A percentile compares a stretch with the other conserved stretches of the same genome.
phyloP scores from a whole-genome alignment of 2,113 vertebrate species.

The Mungos mungo region DNA sequence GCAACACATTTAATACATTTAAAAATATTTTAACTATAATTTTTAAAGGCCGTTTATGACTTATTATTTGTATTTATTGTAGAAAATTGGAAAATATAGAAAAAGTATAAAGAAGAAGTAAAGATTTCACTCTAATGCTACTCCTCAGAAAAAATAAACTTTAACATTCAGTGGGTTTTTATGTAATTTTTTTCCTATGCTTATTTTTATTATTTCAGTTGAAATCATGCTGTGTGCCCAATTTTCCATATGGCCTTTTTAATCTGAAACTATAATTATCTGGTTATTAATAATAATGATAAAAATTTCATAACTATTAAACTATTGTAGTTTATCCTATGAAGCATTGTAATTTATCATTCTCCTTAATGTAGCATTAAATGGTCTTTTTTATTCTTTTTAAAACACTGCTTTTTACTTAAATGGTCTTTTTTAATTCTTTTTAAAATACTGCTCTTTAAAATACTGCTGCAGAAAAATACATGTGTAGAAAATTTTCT shows the following conservation, averaged over 20 bases:
- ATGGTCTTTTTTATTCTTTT: not conserved
- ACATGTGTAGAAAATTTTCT: not conserved
- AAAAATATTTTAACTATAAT: not conserved
- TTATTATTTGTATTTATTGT: not conserved
- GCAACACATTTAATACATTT: not conserved
- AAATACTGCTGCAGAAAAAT: not conserved
- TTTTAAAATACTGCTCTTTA: not conserved
- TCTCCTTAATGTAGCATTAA: not conserved
- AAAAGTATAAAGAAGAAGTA: not conserved
- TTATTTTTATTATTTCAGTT: not conserved
- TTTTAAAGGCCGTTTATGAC: not conserved
- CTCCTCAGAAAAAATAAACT: not conserved
- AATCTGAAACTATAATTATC: not conserved
- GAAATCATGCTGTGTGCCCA: not conserved
- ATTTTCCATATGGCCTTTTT: not conserved
- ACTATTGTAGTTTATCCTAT: not conserved
- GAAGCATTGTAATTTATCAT: not conserved
- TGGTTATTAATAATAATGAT: not conserved
- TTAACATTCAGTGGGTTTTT: not conserved
- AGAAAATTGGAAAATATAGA: not conserved
- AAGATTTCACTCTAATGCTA: not conserved
- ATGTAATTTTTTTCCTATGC: not conserved
- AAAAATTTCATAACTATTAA: not conserved
- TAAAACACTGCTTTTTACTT: not conserved
- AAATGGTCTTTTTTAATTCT: not conserved